These are phyloP conservation scores for Chondrosia reniformis DNA, from an alignment of 37 sponge, comb jelly and placozoan genomes.

Conservation along the genomic window DNA sequence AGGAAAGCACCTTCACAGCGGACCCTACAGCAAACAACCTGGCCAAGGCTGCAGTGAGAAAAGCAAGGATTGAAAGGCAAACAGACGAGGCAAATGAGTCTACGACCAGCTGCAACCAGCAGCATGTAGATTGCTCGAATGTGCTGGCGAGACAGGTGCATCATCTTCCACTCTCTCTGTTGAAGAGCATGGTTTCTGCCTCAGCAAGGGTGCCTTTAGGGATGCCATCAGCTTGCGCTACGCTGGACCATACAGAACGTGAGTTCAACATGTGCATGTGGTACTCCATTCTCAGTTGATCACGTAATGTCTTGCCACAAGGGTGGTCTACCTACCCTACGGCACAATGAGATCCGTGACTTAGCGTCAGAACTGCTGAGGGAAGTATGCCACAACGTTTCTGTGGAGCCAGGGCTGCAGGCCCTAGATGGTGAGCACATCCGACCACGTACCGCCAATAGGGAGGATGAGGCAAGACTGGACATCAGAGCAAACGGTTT, in stretches of 20 bases:
- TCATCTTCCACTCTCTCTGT: neutral
- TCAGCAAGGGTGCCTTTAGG: neutral
- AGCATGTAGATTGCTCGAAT: neutral
- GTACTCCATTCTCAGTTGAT: neutral
- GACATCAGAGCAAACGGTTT: neutral
- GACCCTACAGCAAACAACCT: neutral
- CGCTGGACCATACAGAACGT: neutral
- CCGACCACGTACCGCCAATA: neutral
- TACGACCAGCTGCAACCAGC: neutral
- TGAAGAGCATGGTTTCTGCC: neutral
- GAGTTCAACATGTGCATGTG: constrained; percentile 20
- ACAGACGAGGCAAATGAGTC: neutral
- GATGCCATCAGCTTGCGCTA: constrained; percentile 3
- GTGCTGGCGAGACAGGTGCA: constrained; percentile 5
- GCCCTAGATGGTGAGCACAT: constrained; percentile 3
- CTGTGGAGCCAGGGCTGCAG: neutral
- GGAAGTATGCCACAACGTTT: neutral
- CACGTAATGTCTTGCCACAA: constrained; percentile 21
- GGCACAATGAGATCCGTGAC: constrained; percentile 9
- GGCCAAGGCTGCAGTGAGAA: neutral
- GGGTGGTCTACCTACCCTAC: neutral
- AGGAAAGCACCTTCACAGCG: neutral
- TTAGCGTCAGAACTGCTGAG: neutral
- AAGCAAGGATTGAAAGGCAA: neutral
- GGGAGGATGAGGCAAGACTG: neutral